These are phyloP conservation scores for Andrena flavipes DNA, from an alignment of 2,888 invertebrate species.

Conservation along the genomic window DNA sequence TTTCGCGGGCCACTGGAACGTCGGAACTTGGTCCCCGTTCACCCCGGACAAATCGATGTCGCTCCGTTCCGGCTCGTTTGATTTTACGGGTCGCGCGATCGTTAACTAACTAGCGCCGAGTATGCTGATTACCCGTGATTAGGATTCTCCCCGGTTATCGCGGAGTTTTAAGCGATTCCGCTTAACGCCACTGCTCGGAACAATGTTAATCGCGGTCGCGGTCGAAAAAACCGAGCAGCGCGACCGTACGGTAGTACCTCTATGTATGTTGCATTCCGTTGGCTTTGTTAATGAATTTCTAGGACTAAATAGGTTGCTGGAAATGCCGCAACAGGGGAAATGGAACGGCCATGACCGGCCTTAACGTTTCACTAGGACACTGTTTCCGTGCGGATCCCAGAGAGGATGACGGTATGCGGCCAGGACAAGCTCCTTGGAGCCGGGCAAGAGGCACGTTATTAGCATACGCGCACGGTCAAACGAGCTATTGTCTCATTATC, in stretches of 20 bases:
- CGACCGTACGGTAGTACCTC: neutral
- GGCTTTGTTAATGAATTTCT: neutral
- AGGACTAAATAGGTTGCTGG: neutral
- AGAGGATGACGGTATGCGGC: conserved; percentile 30
- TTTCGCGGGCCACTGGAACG: conserved; percentile 3
- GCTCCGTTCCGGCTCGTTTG: conserved; percentile 53
- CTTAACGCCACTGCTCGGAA: conserved; percentile 4
- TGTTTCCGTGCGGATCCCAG: neutral
- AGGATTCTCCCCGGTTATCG: conserved; percentile 39
- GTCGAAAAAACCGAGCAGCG: neutral
- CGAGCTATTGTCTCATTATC: conserved; percentile 70
- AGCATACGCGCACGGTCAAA: conserved; percentile 67
- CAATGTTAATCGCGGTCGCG: neutral
- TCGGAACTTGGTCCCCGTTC: conserved; percentile 35
- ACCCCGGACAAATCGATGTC: conserved; percentile 41
- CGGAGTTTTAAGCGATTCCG: conserved; percentile 37
- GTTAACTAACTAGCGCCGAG: conserved; percentile 43
- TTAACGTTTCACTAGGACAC: conserved; percentile 2
- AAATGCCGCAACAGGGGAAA: neutral
- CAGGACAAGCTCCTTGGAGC: conserved; percentile 44
- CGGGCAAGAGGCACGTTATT: conserved; percentile 51
- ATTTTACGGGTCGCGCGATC: conserved; percentile 38
- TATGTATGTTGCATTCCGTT: neutral
- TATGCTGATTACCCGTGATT: conserved; percentile 57
- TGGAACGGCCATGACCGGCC: neutral